Evolutionary conservation across 2,113 vertebrate species (phyloP), one percentile per base, ranked within the genome.

Genomic region (Scatophagus argus): DNA sequence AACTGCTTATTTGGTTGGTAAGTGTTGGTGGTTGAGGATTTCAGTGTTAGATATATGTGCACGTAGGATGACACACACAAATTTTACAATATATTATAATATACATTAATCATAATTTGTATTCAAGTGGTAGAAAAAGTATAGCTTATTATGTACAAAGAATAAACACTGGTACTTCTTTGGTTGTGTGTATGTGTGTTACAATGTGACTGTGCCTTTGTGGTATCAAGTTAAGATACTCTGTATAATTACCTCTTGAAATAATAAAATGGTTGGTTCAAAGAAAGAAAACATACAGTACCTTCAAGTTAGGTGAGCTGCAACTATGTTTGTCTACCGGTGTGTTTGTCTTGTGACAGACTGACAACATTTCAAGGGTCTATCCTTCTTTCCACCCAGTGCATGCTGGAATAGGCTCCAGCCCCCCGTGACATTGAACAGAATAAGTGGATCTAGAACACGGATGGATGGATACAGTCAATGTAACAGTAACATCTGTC

Each of bases 381-480:
- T 39, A 85, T 19, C 14, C 29, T 59, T 62, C 56, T 11, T 27
- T 13, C 36, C n/a, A 0, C 51, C 27, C 17, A 38, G 12, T 29
- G 31, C 32, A 65, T 81, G 44, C 55, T 59, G 60, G 23, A 60
- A 81, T 51, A 76, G 47, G 60, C 54, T 59, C 4, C 39, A 47
- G n/a, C 21, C 43, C 38, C 41, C 43, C 23, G 5, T 59, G 66
- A 31, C 64, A 68, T 4, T 83, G 38, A 85, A 72, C 27, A 75
- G n/a, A 83, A 72, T 77, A 65, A 65, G 46, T 81, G 55, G 23
- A 29, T 77, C 55, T 25, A 55, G 51, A 61, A 72, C 74, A 72
- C 12, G 25, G 74, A 87, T 66, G 46, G 61, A 75, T 84, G 62
- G 66, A 70, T 49, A 25, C 19, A 39, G 11, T 55, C 39, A 32